Evolutionary conservation across 2,888 invertebrate genomes (phyloP), one percentile per base, ranked within the genome.

Genomic region (Polyommatus iphigenia): DNA sequence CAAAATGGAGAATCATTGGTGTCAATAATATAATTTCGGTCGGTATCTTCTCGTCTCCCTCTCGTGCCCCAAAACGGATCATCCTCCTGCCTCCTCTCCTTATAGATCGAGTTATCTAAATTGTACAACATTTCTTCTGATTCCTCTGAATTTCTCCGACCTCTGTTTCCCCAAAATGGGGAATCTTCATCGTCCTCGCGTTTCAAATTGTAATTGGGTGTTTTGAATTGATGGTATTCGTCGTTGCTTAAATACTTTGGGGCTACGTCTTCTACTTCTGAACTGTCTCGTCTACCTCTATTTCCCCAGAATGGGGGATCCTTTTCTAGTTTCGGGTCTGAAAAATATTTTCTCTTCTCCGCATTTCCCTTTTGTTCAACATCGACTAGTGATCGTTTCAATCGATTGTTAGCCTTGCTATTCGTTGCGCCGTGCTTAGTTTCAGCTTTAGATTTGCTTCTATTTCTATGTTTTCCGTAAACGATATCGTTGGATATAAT

Each of bases 261-360:
- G 67, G 18, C 10, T 67, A 32, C 46, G 10, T 50, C 41, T 29
- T 13, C 71, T 36, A 76, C 91, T 18, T 83, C 80, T 0, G 83
- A 83, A 79, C 85, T 86, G 0, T 89, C 89, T 20, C 92, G 86
- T 81, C 89, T 85, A 8, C 91, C 92, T 81, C 92, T 85, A 50
- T 86, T 88, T 8, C 88, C 92, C 93, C 93, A 93, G 84, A 94
- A 93, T 1, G 91, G 92, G 62, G 82, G 81, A 10, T 90, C 89
- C 77, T 88, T 85, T 13, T 86, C 82, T 1, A 85, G 71, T 71
- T 84, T 84, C 2, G 78, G 71, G 57, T 75, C 59, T 8, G 78
- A 54, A 67, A 78, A 80, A 46, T 76, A 24, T 41, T 75, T 76
- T 76, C 73, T 62, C 50, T 78, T 62, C 18, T 73, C 73, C 13